Evolutionary conservation across 2,797 vertebrate species (phyloP).

Genomic region (Spea hammondii): DNA sequence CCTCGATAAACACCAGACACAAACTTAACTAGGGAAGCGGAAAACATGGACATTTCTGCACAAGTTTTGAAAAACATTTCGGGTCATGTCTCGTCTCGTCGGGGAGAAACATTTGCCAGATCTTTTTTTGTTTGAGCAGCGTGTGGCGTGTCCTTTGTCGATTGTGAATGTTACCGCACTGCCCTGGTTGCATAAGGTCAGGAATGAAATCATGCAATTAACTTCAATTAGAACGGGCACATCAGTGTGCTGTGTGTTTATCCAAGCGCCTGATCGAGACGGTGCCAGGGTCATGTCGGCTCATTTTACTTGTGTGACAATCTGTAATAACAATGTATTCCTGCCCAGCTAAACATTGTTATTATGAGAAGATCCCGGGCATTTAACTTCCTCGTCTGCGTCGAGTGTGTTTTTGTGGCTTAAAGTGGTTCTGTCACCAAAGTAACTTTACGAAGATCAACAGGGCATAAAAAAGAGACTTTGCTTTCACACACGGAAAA

Average conservation of each 20-base stretch:
- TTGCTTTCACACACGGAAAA: too few relatives aligned
- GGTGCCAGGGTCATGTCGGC: not conserved
- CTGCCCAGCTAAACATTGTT: conserved; percentile 8
- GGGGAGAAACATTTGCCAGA: not conserved
- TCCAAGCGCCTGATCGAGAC: conserved; percentile 16
- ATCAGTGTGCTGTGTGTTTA: conserved; percentile 20
- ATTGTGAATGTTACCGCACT: not conserved
- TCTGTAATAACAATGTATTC: not conserved
- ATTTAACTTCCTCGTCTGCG: not conserved
- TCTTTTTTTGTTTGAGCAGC: not conserved
- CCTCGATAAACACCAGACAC: conserved; percentile 3
- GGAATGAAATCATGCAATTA: conserved; percentile 14
- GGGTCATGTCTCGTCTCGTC: conserved; percentile 23
- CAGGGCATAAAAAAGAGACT: too few relatives aligned
- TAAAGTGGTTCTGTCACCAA: not conserved
- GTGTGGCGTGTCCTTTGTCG: not conserved
- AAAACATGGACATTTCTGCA: not conserved
- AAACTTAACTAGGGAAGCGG: not conserved
- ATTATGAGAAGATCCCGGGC: not conserved
- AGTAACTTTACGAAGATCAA: not conserved
- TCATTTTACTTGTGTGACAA: conserved; percentile 15
- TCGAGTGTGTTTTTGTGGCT: not conserved
- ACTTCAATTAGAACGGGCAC: conserved; percentile 14
- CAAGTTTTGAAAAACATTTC: conserved; percentile 14
- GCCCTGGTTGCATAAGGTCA: not conserved